phyloP scores from a whole-genome alignment of 2,113 vertebrate genomes.

The Sterrhoptilus dennistouni region DNA sequence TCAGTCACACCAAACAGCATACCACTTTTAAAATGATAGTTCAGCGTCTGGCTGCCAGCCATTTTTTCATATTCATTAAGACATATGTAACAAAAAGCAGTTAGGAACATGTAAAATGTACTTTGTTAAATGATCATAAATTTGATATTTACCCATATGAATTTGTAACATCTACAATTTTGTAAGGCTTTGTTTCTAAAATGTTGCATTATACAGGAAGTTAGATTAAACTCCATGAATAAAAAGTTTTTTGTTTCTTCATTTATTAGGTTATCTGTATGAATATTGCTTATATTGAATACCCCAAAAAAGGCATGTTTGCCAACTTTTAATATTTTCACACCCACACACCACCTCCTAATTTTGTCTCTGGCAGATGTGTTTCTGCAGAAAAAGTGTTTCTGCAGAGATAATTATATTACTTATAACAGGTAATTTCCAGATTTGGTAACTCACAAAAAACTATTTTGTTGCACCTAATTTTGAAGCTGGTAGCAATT shows the following conservation, averaged over 20 bases:
- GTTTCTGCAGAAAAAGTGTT: slow-evolving; percentile 35
- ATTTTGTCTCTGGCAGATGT: slow-evolving; percentile 58
- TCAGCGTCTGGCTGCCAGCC: neutral
- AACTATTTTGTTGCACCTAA: neutral
- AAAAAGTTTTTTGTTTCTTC: neutral
- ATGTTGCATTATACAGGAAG: neutral
- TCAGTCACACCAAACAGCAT: neutral
- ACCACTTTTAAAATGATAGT: neutral
- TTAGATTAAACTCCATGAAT: neutral
- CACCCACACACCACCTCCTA: slow-evolving; percentile 19
- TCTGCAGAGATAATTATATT: slow-evolving; percentile 27
- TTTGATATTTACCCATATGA: neutral
- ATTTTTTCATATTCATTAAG: neutral
- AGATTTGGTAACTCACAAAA: neutral
- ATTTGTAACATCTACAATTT: neutral
- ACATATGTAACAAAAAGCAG: neutral
- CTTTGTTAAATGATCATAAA: neutral
- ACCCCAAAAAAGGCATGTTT: slow-evolving; percentile 50
- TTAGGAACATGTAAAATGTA: neutral
- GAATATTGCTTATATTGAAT: slow-evolving; percentile 25
- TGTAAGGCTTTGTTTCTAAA: neutral
- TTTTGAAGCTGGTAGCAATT: neutral
- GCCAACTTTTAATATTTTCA: slow-evolving; percentile 61
- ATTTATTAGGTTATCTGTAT: slow-evolving; percentile 4
- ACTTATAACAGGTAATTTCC: slow-evolving; percentile 9